phyloP scores from a whole-genome alignment of 1,140 invertebrate species.

The Drosophila busckii region DNA sequence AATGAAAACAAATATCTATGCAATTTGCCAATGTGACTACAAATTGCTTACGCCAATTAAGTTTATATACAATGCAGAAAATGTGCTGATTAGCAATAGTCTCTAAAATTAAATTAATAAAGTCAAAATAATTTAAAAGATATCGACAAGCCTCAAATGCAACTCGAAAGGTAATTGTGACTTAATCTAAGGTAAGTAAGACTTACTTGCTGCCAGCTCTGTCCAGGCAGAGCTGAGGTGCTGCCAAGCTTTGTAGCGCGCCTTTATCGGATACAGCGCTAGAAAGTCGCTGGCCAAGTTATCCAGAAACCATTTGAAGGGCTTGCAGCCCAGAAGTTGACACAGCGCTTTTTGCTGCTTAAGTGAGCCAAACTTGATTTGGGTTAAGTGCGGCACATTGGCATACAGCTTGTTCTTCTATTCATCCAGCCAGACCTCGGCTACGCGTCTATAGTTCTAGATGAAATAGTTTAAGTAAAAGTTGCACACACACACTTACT shows the following conservation, averaged over 20 bases:
- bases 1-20: conserved; percentile 50
- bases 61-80: conserved; percentile 64
- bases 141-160: conserved; percentile 28
- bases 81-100: conserved; percentile 71
- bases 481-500: no score
- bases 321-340: conserved; percentile 89
- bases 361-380: conserved; percentile 86
- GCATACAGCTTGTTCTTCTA: conserved; percentile 92
- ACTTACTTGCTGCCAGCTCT: no score
- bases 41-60: conserved; percentile 68
- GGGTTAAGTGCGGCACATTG: conserved; percentile 86
- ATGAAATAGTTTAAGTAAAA: background rate
- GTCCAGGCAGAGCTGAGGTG: conserved; percentile 87
- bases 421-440: conserved; percentile 99
- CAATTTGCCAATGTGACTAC: conserved; percentile 54
- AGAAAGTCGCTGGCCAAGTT: conserved; percentile 93
- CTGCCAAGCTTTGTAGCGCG: conserved; percentile 84
- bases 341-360: conserved; percentile 85
- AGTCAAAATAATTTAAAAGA: conserved; percentile 39
- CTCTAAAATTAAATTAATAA: conserved; percentile 66
- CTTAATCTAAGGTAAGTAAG: no score
- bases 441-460: conserved; percentile 92
- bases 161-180: no score
- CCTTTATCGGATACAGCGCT: conserved; percentile 92
- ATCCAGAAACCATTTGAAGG: conserved; percentile 97